A percentile compares a stretch with the other conserved stretches of the same genome.
These are phyloP conservation scores for Sitodiplosis mosellana DNA, from an alignment of 1,140 invertebrate species.

Conservation along the genomic window DNA sequence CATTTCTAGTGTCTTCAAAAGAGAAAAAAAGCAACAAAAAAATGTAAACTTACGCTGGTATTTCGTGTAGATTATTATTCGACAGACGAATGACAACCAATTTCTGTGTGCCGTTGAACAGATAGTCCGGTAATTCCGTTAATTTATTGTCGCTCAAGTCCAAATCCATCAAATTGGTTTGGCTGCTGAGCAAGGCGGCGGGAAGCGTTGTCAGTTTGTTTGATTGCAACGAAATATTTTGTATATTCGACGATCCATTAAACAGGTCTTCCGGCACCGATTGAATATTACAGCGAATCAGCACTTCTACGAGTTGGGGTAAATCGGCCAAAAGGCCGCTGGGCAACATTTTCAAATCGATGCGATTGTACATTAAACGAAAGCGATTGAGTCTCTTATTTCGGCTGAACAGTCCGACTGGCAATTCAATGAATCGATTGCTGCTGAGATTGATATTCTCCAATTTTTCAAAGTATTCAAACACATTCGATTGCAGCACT, in stretches of 20 bases:
- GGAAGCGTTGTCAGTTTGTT: constrained; percentile 35
- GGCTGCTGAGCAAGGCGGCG: constrained; percentile 32
- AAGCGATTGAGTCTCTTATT: constrained; percentile 32
- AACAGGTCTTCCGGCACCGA: constrained; percentile 35
- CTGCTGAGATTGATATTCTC: constrained; percentile 34
- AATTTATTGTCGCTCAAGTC: constrained; percentile 36
- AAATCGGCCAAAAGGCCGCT: constrained; percentile 33
- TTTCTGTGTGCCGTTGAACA: constrained; percentile 29
- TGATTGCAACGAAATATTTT: constrained; percentile 31
- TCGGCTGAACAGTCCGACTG: constrained; percentile 33
- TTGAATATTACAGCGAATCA: constrained; percentile 23
- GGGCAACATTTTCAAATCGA: constrained; percentile 32
- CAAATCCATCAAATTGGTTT: constrained; percentile 31
- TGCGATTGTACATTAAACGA: constrained; percentile 33
- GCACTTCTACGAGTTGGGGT: constrained; percentile 28
- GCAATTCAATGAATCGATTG: constrained; percentile 38
- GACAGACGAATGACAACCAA: constrained; percentile 32
- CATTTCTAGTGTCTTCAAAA: neutral
- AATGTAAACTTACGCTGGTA: constrained; percentile 28
- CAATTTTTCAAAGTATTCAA: constrained; percentile 34
- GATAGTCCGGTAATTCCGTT: constrained; percentile 27
- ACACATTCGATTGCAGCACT: constrained; percentile 32
- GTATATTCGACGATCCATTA: constrained; percentile 29
- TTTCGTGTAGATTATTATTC: constrained; percentile 30
- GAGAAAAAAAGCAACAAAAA: constrained; percentile 3